phyloP scores from a whole-genome alignment of 2,113 vertebrate species.

The Varanus salvator region DNA sequence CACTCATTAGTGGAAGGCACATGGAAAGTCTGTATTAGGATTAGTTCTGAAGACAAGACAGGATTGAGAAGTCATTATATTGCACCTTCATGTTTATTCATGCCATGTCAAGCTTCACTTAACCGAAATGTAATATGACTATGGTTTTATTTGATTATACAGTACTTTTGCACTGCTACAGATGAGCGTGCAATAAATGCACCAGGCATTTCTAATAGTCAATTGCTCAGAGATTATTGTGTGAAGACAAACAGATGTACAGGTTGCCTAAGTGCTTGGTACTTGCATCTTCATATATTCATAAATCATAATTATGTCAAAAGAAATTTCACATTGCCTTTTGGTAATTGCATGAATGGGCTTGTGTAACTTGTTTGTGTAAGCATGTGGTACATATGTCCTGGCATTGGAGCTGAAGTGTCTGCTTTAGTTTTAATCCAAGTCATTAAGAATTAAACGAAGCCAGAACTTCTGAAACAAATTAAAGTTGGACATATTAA shows the following conservation, averaged over 20 bases:
- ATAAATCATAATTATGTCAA: not conserved
- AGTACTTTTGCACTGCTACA: not conserved
- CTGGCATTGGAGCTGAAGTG: not conserved
- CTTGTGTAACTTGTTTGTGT: not conserved
- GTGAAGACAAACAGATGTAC: not conserved
- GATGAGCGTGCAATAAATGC: not conserved
- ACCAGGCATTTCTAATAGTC: not conserved
- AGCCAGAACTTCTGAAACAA: not conserved
- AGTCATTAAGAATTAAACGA: not conserved
- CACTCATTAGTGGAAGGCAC: not conserved
- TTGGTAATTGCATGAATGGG: not conserved
- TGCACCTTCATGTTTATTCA: not conserved
- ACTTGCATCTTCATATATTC: not conserved
- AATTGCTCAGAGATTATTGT: not conserved
- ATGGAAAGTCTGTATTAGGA: not conserved
- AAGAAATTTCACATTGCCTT: not conserved
- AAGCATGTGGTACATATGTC: slow-evolving; percentile 2
- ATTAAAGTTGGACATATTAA: not conserved
- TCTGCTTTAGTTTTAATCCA: not conserved
- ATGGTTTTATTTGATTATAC: not conserved
- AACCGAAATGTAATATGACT: not conserved
- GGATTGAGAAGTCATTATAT: not conserved
- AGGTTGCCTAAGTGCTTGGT: not conserved
- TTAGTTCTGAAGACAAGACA: not conserved
- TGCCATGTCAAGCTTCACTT: not conserved